phyloP scores from a whole-genome alignment of 2,888 invertebrate genomes.

The Phanerotoma sp. region DNA sequence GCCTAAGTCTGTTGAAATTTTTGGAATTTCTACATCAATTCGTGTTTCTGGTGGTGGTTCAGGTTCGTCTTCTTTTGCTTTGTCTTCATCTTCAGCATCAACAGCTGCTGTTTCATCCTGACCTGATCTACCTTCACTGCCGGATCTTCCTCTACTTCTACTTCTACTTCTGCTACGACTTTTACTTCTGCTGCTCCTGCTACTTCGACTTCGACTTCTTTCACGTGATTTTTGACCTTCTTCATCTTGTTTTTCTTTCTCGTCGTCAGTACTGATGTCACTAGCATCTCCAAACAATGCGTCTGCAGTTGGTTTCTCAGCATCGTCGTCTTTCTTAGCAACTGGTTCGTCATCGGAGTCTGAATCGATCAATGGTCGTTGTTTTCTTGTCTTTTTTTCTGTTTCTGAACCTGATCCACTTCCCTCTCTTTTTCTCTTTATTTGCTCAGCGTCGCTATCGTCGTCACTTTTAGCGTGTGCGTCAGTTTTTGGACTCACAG shows the following conservation, averaged over 20 bases:
- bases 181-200: slow-evolving; percentile 48
- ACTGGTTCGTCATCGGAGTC: slow-evolving; percentile 66
- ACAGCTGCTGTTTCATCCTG: slow-evolving; percentile 45
- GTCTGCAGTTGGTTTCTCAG: slow-evolving; percentile 71
- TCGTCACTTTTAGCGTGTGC: slow-evolving; percentile 40
- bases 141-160: slow-evolving; percentile 47
- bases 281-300: slow-evolving; percentile 92
- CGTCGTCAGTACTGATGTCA: slow-evolving; percentile 88
- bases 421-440: slow-evolving; percentile 50
- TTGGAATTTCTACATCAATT: slow-evolving; percentile 96
- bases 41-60: slow-evolving; percentile 88
- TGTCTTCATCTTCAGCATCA: slow-evolving; percentile 59
- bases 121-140: slow-evolving; percentile 49
- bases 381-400: slow-evolving; percentile 50
- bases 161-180: slow-evolving; percentile 45
- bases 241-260: slow-evolving; percentile 59
- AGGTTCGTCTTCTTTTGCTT: slow-evolving; percentile 72
- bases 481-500: too few relatives aligned
- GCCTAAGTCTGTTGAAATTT: slow-evolving; percentile 90
- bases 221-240: slow-evolving; percentile 49
- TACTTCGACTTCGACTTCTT: slow-evolving; percentile 55
- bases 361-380: slow-evolving; percentile 65
- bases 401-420: slow-evolving; percentile 48
- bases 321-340: slow-evolving; percentile 48
- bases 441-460: slow-evolving; percentile 50